Conservation (phyloP, 2,797 vertebrate species). For the Phoeniculus purpureus region DNA sequence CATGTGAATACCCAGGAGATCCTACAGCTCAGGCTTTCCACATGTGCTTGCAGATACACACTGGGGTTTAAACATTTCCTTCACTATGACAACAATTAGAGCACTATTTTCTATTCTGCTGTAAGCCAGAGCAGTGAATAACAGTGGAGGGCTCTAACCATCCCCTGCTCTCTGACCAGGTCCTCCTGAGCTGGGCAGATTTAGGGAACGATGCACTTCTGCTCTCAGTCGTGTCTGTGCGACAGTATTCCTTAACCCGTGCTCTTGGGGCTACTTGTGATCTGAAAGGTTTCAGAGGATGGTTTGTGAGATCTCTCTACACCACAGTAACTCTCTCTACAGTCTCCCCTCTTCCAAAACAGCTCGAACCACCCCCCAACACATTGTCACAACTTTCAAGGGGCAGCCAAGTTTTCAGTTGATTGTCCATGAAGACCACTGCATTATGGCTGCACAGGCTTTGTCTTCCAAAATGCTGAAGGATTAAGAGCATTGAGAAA, state of each 20-base stretch:
- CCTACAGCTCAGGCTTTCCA: background rate
- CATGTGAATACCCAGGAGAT: background rate
- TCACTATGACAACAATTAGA: background rate
- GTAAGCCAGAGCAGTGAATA: background rate
- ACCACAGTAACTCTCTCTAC: background rate
- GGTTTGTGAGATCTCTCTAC: background rate
- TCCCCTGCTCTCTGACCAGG: background rate
- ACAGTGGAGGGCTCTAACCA: background rate
- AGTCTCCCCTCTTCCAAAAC: background rate
- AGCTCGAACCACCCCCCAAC: background rate
- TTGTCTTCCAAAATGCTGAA: background rate
- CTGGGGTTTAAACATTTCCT: background rate
- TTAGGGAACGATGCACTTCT: background rate
- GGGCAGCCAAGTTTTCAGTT: background rate
- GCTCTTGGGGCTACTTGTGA: background rate
- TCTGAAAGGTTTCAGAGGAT: background rate
- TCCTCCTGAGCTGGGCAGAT: background rate
- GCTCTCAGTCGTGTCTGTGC: background rate
- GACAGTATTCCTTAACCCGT: constrained; percentile 9
- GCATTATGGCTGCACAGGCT: background rate
- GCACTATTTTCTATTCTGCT: background rate
- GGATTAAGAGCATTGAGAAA: background rate
- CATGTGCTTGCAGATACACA: background rate
- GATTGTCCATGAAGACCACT: background rate
- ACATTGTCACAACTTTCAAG: background rate